A percentile compares a stretch with the other conserved stretches of the same genome.
Conservation (phyloP, 2,797 vertebrate species). For the Tiaroga cobitis region DNA sequence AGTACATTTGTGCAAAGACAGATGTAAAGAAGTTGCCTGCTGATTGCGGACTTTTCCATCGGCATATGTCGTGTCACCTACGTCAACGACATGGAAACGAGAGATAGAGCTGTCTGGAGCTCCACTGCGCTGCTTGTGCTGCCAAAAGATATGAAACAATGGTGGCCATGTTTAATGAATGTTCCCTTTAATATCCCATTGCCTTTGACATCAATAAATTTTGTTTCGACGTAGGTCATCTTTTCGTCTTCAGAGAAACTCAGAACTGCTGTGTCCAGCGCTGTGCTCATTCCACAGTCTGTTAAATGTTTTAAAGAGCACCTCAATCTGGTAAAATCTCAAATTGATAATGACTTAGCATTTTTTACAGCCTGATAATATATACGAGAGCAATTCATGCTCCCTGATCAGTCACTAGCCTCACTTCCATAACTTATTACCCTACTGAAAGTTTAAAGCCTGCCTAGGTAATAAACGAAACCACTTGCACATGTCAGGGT, state of each 20-base stretch:
- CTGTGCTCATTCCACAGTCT: slow-evolving; percentile 28
- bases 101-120: slow-evolving; percentile 44
- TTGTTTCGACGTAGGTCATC: slow-evolving; percentile 45
- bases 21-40: slow-evolving; percentile 42
- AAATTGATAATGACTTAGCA: slow-evolving; percentile 46
- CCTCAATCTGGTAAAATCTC: slow-evolving; percentile 44
- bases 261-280: slow-evolving; percentile 42
- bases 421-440: slow-evolving; percentile 36
- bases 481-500: slow-evolving; percentile 20
- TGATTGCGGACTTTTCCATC: slow-evolving; percentile 34
- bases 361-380: slow-evolving; percentile 49
- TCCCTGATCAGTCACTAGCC: slow-evolving; percentile 38
- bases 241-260: slow-evolving; percentile 15
- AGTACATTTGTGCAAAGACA: slow-evolving; percentile 10
- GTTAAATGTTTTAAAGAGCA: slow-evolving; percentile 50
- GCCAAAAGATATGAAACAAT: slow-evolving; percentile 38
- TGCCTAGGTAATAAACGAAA: slow-evolving; percentile 41
- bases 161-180: slow-evolving; percentile 47
- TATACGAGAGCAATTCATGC: slow-evolving; percentile 30
- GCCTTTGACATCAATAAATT: slow-evolving; percentile 57
- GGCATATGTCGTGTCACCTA: slow-evolving; percentile 45
- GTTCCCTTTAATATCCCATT: slow-evolving; percentile 33
- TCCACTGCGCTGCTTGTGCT: not conserved
- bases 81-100: slow-evolving; percentile 42
- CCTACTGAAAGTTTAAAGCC: slow-evolving; percentile 47